Conservation (phyloP, 2,888 invertebrate species). For the Xestia ashworthii region DNA sequence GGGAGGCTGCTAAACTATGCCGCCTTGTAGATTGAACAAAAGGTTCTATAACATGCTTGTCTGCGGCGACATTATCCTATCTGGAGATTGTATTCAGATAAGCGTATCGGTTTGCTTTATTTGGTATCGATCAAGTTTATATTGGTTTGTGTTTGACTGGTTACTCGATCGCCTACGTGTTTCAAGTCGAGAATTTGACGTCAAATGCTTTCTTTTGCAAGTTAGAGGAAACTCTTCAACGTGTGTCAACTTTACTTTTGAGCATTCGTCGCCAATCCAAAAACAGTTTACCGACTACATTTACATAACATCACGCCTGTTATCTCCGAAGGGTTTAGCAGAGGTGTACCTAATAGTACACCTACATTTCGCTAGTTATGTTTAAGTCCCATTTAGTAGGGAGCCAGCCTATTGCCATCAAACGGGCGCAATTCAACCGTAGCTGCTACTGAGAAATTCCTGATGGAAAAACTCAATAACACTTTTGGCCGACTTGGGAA, state of each 20-base stretch:
- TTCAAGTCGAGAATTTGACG: neutral
- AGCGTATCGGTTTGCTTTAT: slow-evolving; percentile 59
- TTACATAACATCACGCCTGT: too few species aligned
- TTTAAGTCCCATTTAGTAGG: too few species aligned
- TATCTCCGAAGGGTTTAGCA: too few species aligned
- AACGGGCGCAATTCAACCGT: too few species aligned
- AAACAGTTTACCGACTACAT: neutral
- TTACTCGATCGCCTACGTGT: slow-evolving; percentile 26
- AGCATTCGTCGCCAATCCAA: neutral
- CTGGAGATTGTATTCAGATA: slow-evolving; percentile 67
- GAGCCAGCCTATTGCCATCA: too few species aligned
- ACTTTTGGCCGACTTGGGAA: too few species aligned
- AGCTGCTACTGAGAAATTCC: too few species aligned
- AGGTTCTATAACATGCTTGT: slow-evolving; percentile 77
- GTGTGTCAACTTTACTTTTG: neutral
- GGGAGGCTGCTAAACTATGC: slow-evolving; percentile 78
- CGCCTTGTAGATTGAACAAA: slow-evolving; percentile 80
- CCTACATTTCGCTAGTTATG: too few species aligned
- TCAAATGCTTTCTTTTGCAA: slow-evolving; percentile 2
- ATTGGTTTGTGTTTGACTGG: slow-evolving; percentile 49
- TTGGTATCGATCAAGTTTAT: slow-evolving; percentile 56
- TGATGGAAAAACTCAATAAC: too few species aligned
- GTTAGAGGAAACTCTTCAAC: neutral
- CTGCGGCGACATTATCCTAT: slow-evolving; percentile 75
- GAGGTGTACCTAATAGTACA: too few species aligned